Conservation (phyloP, 2,797 vertebrate genomes). For the Pithecia hirsuta region DNA sequence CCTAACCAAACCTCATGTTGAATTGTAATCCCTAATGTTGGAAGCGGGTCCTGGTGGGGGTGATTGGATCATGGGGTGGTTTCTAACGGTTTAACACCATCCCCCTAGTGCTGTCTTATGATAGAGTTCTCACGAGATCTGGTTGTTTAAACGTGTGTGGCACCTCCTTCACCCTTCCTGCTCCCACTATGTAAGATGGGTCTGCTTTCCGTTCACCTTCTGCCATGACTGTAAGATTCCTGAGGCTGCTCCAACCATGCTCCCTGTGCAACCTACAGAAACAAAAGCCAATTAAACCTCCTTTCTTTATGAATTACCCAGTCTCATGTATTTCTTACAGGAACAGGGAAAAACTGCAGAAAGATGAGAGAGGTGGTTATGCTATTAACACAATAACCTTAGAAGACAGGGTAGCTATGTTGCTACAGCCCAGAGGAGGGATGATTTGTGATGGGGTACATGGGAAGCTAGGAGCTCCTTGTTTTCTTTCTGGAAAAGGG, state of each 20-base stretch:
- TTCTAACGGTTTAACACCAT: not conserved
- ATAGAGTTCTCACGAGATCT: not conserved
- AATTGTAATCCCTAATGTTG: not conserved
- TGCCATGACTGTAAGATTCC: not conserved
- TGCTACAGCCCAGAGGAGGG: not conserved
- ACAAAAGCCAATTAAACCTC: not conserved
- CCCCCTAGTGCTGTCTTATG: not conserved
- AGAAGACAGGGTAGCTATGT: fast-evolving
- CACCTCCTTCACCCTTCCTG: not conserved
- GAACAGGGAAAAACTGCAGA: not conserved
- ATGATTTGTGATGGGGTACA: not conserved
- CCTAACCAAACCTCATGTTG: not conserved
- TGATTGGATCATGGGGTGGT: not conserved
- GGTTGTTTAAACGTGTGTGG: not conserved
- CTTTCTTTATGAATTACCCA: not conserved
- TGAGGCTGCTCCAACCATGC: fast-evolving
- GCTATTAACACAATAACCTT: not conserved
- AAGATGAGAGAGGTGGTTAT: not conserved
- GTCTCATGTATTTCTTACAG: not conserved
- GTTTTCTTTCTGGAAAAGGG: not conserved
- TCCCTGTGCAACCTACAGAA: not conserved
- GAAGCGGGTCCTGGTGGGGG: not conserved
- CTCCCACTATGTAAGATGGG: not conserved
- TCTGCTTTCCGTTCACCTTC: not conserved
- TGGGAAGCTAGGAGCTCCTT: not conserved